Evolutionary conservation across 2,888 invertebrate genomes (phyloP), one percentile per base, ranked within the genome.

Genomic region (Cataglyphis livida): DNA sequence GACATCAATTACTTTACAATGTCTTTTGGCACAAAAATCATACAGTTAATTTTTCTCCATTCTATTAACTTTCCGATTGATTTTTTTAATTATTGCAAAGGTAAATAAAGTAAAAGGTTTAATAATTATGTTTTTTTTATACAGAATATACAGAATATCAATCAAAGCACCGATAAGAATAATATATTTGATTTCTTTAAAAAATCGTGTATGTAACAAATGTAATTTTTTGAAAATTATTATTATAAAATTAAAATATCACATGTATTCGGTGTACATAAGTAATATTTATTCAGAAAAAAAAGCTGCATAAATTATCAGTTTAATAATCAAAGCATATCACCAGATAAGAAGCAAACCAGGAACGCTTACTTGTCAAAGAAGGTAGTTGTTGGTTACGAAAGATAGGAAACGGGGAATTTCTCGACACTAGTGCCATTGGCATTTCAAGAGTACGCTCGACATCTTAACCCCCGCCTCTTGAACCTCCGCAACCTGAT

Each of bases 381-480:
- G 64, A 75, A 66, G 74, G 66, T 83, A 66, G 18, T 84, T 61
- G 41, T 21, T 32, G 51, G 32, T 9, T 18, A 61, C 68, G 83
- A 28, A 68, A 76, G 68, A 79, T 70, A 79, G 76, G 79, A 82
- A 84, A 88, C 78, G 61, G 59, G 57, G 85, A 7, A 79, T 79
- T 79, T 59, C 78, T 71, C 59, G 59, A 32, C 76, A 81, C 71
- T 79, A 73, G 84, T 82, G 62, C 81, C 87, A 81, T 87, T 84
- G 90, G 86, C 83, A 81, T 89, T 88, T 89, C 87, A 79, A 91
- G 92, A 83, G 88, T 85, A 87, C 83, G 88, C 90, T 90, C 88
- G 88, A 90, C 89, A 91, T 88, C 90, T 90, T 90, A 91, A 90
- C 87, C 87, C 74, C 68, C 82, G 75, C 41, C 82, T 83, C 83